Evolutionary conservation across 2,797 vertebrate genomes (phyloP), one percentile per base, ranked within the genome.

Genomic region (Phalloptychus januarius): DNA sequence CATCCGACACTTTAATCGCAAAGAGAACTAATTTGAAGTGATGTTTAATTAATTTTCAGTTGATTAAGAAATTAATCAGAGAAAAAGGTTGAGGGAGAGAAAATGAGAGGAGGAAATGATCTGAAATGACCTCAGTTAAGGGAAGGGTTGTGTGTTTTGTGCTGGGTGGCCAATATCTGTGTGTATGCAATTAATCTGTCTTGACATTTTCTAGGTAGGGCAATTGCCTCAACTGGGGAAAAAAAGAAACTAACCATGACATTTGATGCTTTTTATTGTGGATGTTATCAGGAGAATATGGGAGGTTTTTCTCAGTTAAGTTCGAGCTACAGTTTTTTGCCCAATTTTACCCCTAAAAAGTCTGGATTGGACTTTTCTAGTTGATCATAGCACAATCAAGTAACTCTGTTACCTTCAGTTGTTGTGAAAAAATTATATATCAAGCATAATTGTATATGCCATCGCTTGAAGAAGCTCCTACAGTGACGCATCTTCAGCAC

Each of bases 1-100:
- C 74, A 71, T 82, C 79, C 74, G 46, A 18, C 38, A 69, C 50
- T 72, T 76, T 76, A 71, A 77, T 69, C 56, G 58, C 63, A 72
- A 52, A 75, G 72, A 79, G 61, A 80, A 65, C 65, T 76, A 83
- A 88, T 87, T 31, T 67, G 79, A 82, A 76, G 79, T 80, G 84
- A 90, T 78, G 81, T 90, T 81, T 81, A 82, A 88, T 91, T 91
- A 77, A 89, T 93, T 91, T 81, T 11, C 46, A 63, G 67, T 72
- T 89, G 81, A 89, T 81, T 82, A 85, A 77, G 71, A 90, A 90
- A 90, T 88, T 72, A 84, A 82, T 77, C 76, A 20, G 42, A 74
- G 81, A 70, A 74, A 87, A 71, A 78, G 75, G n/a, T 2, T 18
- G n/a, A 72, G 40, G 13, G 67, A 70, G n/a, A 33, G 3, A 31